phyloP scores from a whole-genome alignment of 2,113 vertebrate genomes.

The Erinaceus europaeus region DNA sequence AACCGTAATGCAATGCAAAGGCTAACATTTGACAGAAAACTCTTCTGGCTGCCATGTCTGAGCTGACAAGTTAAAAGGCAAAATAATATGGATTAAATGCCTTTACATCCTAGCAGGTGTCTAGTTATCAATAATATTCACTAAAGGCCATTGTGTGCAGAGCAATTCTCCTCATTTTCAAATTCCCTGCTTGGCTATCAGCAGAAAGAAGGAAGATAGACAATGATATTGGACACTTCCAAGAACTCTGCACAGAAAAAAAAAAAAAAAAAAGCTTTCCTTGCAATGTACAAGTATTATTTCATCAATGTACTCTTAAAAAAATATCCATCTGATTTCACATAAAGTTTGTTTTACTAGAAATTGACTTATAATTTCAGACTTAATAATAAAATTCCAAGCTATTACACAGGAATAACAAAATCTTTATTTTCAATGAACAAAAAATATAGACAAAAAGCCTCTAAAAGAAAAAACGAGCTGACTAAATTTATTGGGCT shows the following conservation, averaged over 20 bases:
- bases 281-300: neutral
- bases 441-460: neutral
- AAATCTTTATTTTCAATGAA: neutral
- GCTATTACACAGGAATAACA: neutral
- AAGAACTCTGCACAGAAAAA: constrained; percentile 15
- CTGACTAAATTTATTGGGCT: neutral
- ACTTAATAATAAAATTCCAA: constrained; percentile 5
- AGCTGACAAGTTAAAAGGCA: constrained; percentile 68
- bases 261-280: constrained; percentile 26
- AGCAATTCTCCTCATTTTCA: constrained; percentile 40
- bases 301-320: constrained; percentile 12
- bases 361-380: constrained; percentile 9
- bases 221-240: constrained; percentile 44
- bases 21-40: constrained; percentile 58
- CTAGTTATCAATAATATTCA: constrained; percentile 65
- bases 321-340: neutral
- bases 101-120: constrained; percentile 65
- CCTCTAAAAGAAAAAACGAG: neutral
- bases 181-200: constrained; percentile 43
- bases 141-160: constrained; percentile 53
- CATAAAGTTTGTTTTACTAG: constrained; percentile 3
- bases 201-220: constrained; percentile 27
- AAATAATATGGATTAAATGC: constrained; percentile 73
- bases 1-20: constrained; percentile 37
- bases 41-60: constrained; percentile 23